phyloP scores from a whole-genome alignment of 2,888 invertebrate genomes.

The Rotaria macrura region DNA sequence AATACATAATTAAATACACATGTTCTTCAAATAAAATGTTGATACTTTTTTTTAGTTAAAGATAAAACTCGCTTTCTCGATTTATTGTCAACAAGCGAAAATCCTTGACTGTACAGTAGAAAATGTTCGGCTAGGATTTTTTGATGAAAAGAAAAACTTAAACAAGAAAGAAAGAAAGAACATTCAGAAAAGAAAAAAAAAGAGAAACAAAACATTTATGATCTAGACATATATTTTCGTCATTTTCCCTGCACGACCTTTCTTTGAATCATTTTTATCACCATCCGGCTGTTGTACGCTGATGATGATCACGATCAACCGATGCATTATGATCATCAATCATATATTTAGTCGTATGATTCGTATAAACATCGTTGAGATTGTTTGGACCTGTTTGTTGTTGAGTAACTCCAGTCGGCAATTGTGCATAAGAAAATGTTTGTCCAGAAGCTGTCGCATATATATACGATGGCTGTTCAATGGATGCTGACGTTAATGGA shows the following conservation, averaged over 20 bases:
- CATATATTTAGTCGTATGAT: background rate
- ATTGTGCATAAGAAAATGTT: slow-evolving; percentile 18
- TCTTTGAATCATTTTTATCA: background rate
- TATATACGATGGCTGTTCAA: background rate
- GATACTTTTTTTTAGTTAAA: background rate
- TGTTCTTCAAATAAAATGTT: background rate
- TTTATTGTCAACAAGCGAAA: background rate
- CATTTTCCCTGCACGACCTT: background rate
- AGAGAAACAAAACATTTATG: background rate
- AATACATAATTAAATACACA: no score
- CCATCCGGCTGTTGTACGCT: background rate
- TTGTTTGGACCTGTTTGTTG: background rate
- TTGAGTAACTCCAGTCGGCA: background rate
- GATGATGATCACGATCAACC: background rate
- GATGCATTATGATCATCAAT: background rate
- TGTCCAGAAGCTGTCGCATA: background rate
- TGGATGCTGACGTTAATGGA: background rate
- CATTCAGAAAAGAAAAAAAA: background rate
- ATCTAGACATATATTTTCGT: background rate
- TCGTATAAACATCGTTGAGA: background rate
- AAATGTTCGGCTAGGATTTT: background rate
- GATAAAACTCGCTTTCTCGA: background rate
- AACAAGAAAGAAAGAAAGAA: background rate
- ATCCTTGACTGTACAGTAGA: background rate
- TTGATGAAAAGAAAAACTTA: background rate